phyloP scores from a whole-genome alignment of 2,888 invertebrate genomes.

The Pachydiplax longipennis region DNA sequence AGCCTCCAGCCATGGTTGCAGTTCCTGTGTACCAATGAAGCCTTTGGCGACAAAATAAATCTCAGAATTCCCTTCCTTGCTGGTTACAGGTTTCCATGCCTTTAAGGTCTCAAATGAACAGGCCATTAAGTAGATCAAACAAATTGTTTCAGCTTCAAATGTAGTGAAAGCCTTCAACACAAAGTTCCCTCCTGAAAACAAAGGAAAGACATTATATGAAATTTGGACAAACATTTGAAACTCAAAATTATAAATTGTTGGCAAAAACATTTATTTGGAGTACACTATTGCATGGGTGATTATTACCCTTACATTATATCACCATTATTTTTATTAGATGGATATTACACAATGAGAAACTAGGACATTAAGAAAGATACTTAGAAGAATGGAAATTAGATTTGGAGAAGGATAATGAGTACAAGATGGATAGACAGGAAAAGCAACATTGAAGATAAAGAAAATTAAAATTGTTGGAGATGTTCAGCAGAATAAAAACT shows the following conservation, averaged over 20 bases:
- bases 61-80: slow-evolving; percentile 96
- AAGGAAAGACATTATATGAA: slow-evolving; percentile 13
- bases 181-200: slow-evolving; percentile 73
- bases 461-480: too few species aligned
- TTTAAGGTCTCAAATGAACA: slow-evolving; percentile 76
- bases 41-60: slow-evolving; percentile 80
- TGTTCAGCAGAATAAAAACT: too few species aligned
- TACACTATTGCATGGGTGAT: too few species aligned
- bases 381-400: too few species aligned
- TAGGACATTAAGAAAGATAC: too few species aligned
- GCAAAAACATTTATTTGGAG: too few species aligned
- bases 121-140: slow-evolving; percentile 79
- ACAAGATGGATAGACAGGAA: too few species aligned
- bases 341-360: too few species aligned
- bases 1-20: slow-evolving; percentile 60
- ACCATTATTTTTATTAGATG: too few species aligned
- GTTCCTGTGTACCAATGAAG: slow-evolving; percentile 64
- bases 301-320: too few species aligned
- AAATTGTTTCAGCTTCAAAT: slow-evolving; percentile 83
- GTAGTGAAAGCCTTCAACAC: slow-evolving; percentile 91
- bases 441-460: too few species aligned
- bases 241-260: background rate
- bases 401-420: too few species aligned
- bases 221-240: background rate
- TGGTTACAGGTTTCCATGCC: slow-evolving; percentile 87